Evolutionary conservation across 2,888 invertebrate genomes (phyloP), one percentile per base, ranked within the genome.

Genomic region (Aphrophora alni): DNA sequence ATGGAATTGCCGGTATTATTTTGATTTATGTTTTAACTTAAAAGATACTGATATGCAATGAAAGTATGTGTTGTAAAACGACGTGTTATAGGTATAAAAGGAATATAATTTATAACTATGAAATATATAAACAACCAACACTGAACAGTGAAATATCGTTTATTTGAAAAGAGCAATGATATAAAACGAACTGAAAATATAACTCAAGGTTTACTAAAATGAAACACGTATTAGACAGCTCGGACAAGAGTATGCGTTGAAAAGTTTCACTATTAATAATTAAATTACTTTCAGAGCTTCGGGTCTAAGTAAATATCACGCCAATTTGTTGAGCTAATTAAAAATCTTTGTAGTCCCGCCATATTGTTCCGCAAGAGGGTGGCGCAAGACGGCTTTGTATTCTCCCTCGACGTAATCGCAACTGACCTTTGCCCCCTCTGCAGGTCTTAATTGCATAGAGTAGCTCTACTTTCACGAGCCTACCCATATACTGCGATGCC

Each of bases 401-500:
- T 59, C 59, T 21, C 59, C 59, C 59, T 44, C 44, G 17, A 78
- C n/a, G n/a, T n/a, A n/a, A n/a, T 78, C 78, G 78, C 72, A 51
- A 51, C 1, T 24, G 75, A 78, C 78, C 78, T 59, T 72, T 51
- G 78, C 72, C 78, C 77, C 44, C 71, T 27, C 14, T 4, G 78
- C 51, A 26, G 75, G 51, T 75, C 73, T 78, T 73, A 78, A 78
- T 73, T 78, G 78, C 44, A 33, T 24, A 27, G 59, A 73, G 78
- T 59, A 73, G 78, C 78, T 78, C 78, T 71, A 78, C 78, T 78
- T 78, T 78, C 78, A 72, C 78, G 77, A n/a, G 38, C 76, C 77
- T 70, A 33, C 70, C 38, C 38, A 33, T 33, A 33, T 33, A 33
- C 33, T 33, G 33, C 33, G 33, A 5, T 8, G 33, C 33, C 33